Evolutionary conservation across 1,140 invertebrate species (phyloP).

Genomic region (Sitophilus oryzae): DNA sequence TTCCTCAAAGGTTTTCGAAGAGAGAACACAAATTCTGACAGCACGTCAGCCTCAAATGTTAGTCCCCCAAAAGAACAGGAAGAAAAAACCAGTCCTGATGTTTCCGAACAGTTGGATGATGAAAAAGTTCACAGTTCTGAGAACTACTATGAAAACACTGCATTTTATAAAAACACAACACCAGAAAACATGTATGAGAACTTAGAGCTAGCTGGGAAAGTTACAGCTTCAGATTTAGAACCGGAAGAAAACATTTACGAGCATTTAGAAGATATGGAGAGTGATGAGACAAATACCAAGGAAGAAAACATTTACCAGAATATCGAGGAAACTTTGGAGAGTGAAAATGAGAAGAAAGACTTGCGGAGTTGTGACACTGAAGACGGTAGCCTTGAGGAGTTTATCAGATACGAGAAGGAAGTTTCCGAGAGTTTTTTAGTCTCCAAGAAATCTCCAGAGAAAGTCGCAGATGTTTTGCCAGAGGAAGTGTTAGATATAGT

Average conservation of each 20-base stretch:
- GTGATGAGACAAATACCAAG: constrained; percentile 1
- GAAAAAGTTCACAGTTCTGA: constrained; percentile 13
- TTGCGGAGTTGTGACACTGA: constrained; percentile 13
- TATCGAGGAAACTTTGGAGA: constrained; percentile 19
- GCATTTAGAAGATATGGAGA: constrained; percentile 8
- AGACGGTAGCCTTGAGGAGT: constrained; percentile 20
- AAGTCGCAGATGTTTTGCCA: not conserved
- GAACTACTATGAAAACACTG: constrained; percentile 30
- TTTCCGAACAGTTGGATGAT: constrained; percentile 11
- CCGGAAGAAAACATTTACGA: constrained; percentile 18
- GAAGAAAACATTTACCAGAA: constrained; percentile 29
- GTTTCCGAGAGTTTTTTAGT: constrained; percentile 10
- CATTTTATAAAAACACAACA: constrained; percentile 20
- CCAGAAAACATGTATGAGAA: constrained; percentile 34
- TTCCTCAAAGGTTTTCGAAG: constrained; percentile 41
- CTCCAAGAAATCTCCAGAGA: not conserved
- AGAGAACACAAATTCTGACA: constrained; percentile 24
- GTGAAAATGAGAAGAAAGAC: not conserved
- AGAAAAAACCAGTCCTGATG: constrained; percentile 14
- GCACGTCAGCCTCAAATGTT: constrained; percentile 8
- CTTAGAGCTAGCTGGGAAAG: constrained; percentile 14
- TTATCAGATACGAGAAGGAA: constrained; percentile 16
- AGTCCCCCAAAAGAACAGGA: constrained; percentile 17
- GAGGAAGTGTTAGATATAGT: not conserved
- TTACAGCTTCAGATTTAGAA: constrained; percentile 3